Percentiles rank a stretch among this genome's conserved stretches.
These are phyloP conservation scores for Cantharis nigra DNA, from an alignment of 2,888 invertebrate genomes.

Conservation along the genomic window DNA sequence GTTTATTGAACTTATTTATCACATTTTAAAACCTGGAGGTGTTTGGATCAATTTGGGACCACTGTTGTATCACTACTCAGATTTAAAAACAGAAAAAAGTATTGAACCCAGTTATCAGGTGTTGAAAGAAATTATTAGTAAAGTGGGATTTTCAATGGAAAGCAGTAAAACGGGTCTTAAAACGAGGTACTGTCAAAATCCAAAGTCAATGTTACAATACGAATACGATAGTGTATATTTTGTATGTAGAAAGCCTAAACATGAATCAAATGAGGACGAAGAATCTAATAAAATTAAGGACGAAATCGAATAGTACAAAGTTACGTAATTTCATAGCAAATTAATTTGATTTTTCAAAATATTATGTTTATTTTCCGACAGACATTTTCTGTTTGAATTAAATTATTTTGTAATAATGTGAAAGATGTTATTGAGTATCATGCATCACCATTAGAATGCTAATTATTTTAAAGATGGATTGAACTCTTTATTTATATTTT, in stretches of 20 bases:
- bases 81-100: constrained; percentile 83
- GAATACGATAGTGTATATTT: constrained; percentile 92
- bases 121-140: constrained; percentile 71
- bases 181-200: constrained; percentile 91
- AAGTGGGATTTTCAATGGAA: constrained; percentile 83
- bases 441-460: not conserved
- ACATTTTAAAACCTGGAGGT: constrained; percentile 87
- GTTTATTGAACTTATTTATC: constrained; percentile 91
- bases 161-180: constrained; percentile 78
- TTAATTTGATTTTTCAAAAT: not conserved
- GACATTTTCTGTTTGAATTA: not conserved
- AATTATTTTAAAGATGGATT: not conserved
- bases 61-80: constrained; percentile 87
- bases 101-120: constrained; percentile 88
- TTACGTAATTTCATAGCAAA: not conserved
- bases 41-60: constrained; percentile 92
- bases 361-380: not conserved
- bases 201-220: constrained; percentile 89
- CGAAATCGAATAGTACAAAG: not conserved
- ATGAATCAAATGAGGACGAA: not conserved
- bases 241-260: constrained; percentile 80
- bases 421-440: not conserved
- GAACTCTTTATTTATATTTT: not conserved
- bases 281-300: not conserved
- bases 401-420: not conserved